Percentiles rank a stretch among this genome's conserved stretches.
phyloP scores from a whole-genome alignment of 2,797 vertebrate species.

The Dromococcyx pavoninus region DNA sequence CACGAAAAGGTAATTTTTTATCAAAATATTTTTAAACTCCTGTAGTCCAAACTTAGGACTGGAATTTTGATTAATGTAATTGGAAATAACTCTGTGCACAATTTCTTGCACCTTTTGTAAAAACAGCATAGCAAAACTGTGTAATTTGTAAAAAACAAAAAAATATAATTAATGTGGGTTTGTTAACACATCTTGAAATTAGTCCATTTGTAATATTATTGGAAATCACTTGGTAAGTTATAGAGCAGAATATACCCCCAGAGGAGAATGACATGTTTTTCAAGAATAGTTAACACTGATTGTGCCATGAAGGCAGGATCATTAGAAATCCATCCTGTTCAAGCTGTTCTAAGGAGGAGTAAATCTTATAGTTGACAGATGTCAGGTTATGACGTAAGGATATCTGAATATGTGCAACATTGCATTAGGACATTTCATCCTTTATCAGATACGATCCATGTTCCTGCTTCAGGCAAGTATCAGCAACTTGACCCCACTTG shows the following conservation, averaged over 20 bases:
- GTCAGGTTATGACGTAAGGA: neutral
- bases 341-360: neutral
- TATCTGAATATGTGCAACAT: neutral
- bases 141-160: neutral
- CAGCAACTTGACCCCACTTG: neutral
- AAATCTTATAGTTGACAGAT: neutral
- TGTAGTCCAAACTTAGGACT: neutral
- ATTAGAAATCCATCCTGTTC: neutral
- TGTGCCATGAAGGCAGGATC: neutral
- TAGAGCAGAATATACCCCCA: neutral
- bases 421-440: neutral
- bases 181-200: neutral
- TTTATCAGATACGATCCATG: neutral
- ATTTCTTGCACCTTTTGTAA: neutral
- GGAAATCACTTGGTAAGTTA: neutral
- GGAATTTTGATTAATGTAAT: neutral
- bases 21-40: neutral
- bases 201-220: neutral
- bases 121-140: neutral
- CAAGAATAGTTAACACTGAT: neutral
- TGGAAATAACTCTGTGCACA: neutral
- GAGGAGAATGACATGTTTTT: neutral
- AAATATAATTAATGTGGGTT: neutral
- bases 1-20: neutral
- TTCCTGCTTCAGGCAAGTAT: neutral